These are phyloP conservation scores for Cheiracanthium punctorium DNA, from an alignment of 2,888 invertebrate species.

Conservation along the genomic window DNA sequence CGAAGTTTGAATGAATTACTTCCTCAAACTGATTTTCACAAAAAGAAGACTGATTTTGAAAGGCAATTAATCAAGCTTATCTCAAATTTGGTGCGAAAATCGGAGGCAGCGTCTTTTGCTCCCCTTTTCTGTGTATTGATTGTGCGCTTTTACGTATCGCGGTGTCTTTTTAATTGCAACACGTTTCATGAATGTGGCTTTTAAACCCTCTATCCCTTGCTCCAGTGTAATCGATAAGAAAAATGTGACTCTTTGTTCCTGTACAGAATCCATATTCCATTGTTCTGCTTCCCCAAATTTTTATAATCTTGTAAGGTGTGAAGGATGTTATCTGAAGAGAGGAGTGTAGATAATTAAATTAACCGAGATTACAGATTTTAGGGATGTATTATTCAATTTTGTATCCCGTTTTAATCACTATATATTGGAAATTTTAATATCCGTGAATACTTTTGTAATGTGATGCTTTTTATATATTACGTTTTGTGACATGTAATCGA, in stretches of 20 bases:
- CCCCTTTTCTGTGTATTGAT: slow-evolving; percentile 51
- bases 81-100: slow-evolving; percentile 24
- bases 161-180: background rate
- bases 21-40: slow-evolving; percentile 26
- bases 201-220: background rate
- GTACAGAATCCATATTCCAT: no score
- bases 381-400: no score
- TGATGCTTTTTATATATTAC: no score
- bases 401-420: no score
- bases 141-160: slow-evolving; percentile 13
- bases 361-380: no score
- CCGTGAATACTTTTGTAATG: no score
- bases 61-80: slow-evolving; percentile 64
- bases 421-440: no score
- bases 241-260: background rate
- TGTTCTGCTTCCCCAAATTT: no score
- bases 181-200: background rate
- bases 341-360: no score
- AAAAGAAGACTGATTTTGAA: slow-evolving; percentile 55
- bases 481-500: no score
- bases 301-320: no score
- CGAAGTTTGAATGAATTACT: slow-evolving; percentile 39
- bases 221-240: background rate
- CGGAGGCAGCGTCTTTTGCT: slow-evolving; percentile 22
- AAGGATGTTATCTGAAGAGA: no score